Evolutionary conservation across 1,140 invertebrate species (phyloP).

Genomic region (Oryzaephilus surinamensis): DNA sequence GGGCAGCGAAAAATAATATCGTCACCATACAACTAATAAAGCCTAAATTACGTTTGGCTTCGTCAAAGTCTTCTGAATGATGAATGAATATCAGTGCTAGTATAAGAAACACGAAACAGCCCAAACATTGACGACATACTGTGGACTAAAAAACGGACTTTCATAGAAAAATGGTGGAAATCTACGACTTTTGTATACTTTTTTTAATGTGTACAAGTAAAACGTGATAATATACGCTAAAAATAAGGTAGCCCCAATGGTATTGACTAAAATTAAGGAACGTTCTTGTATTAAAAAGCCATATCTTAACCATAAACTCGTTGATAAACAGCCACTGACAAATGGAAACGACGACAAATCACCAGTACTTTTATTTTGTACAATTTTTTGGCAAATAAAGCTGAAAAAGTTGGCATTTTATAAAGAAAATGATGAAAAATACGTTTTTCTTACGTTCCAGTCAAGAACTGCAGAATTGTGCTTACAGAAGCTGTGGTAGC

Average conservation of each 20-base stretch:
- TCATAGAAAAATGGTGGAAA: not conserved
- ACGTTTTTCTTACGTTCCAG: slow-evolving; percentile 48
- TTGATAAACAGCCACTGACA: slow-evolving; percentile 61
- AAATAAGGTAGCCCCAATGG: slow-evolving; percentile 54
- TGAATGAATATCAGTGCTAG: slow-evolving; percentile 20
- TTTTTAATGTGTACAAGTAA: slow-evolving; percentile 50
- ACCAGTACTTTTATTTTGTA: slow-evolving; percentile 52
- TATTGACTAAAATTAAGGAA: slow-evolving; percentile 57
- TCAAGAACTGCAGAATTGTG: slow-evolving; percentile 57
- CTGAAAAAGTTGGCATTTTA: slow-evolving; percentile 38
- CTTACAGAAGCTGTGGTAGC: slow-evolving; percentile 52
- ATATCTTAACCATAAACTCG: slow-evolving; percentile 58
- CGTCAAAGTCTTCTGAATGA: slow-evolving; percentile 8
- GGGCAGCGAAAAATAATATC: slow-evolving; percentile 67
- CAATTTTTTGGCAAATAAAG: slow-evolving; percentile 55
- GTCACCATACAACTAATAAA: slow-evolving; percentile 59
- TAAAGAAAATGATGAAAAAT: slow-evolving; percentile 15
- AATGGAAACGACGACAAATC: slow-evolving; percentile 64
- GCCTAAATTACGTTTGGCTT: slow-evolving; percentile 30
- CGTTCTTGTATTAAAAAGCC: slow-evolving; percentile 53
- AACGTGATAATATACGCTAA: slow-evolving; percentile 51
- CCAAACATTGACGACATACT: slow-evolving; percentile 17
- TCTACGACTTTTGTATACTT: slow-evolving; percentile 31
- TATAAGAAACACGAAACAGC: slow-evolving; percentile 14
- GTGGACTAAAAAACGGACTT: slow-evolving; percentile 15